These are phyloP conservation scores for Styela clava DNA, from an alignment of 23 tunicate species.

Conservation along the genomic window DNA sequence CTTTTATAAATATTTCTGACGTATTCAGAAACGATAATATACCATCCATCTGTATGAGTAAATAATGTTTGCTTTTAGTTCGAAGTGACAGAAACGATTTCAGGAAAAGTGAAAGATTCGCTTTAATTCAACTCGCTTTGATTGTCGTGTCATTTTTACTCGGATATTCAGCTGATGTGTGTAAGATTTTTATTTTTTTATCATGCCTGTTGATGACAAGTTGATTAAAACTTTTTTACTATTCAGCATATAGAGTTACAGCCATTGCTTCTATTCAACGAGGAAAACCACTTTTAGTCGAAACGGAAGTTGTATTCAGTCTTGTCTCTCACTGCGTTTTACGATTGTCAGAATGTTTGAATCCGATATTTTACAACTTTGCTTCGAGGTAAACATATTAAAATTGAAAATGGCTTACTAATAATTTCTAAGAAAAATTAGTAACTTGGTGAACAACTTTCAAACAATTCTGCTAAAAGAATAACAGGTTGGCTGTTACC, in stretches of 20 bases:
- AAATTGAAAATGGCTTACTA: no score
- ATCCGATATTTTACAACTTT: slow-evolving; percentile 27
- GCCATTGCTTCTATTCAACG: background rate
- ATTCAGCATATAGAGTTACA: background rate
- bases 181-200: background rate
- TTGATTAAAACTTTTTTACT: background rate
- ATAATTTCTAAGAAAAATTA: no score
- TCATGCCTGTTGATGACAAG: background rate
- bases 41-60: no score
- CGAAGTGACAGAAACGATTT: background rate
- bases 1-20: no score
- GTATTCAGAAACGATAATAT: no score
- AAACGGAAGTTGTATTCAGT: background rate
- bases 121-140: background rate
- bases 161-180: background rate
- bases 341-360: slow-evolving; percentile 23
- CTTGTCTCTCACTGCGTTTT: slow-evolving; percentile 16
- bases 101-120: background rate
- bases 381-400: slow-evolving; percentile 12
- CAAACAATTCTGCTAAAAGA: no score
- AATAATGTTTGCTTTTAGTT: no score
- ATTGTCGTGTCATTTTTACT: background rate
- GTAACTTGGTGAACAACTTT: no score
- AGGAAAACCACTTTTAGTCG: background rate
- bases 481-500: no score